Percentiles rank a stretch among this genome's conserved stretches.
phyloP scores from a whole-genome alignment of 92 coral and sea anemone species.

The Porites divaricata region DNA sequence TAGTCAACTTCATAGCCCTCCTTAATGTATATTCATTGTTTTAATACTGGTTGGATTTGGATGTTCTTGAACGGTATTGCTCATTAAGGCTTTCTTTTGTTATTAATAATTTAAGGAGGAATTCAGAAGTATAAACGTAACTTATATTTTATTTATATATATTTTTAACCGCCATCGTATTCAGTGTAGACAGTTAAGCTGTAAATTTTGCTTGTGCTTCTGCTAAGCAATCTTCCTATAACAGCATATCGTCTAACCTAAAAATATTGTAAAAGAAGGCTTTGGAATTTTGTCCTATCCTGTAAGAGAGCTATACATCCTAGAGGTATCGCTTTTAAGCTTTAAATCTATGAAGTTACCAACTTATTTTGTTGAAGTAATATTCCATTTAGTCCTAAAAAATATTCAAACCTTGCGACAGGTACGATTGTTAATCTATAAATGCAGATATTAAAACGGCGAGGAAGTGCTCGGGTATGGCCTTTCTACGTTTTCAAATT shows the following conservation, averaged over 20 bases:
- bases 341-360: no score
- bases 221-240: no score
- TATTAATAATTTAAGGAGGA: neutral
- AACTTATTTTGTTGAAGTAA: no score
- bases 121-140: neutral
- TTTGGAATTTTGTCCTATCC: no score
- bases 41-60: neutral
- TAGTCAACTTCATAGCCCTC: no score
- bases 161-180: neutral
- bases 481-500: neutral
- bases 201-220: no score
- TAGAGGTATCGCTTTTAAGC: no score
- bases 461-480: neutral
- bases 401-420: neutral
- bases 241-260: no score
- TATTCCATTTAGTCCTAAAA: no score
- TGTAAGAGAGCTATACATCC: no score
- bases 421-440: neutral
- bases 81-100: neutral
- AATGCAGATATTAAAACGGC: neutral
- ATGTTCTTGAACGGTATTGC: neutral
- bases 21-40: neutral
- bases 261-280: no score
- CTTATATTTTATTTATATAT: conserved; percentile 12
- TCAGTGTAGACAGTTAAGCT: neutral